Conservation (phyloP, 2,113 vertebrate species). For the Vanacampus margaritifer region DNA sequence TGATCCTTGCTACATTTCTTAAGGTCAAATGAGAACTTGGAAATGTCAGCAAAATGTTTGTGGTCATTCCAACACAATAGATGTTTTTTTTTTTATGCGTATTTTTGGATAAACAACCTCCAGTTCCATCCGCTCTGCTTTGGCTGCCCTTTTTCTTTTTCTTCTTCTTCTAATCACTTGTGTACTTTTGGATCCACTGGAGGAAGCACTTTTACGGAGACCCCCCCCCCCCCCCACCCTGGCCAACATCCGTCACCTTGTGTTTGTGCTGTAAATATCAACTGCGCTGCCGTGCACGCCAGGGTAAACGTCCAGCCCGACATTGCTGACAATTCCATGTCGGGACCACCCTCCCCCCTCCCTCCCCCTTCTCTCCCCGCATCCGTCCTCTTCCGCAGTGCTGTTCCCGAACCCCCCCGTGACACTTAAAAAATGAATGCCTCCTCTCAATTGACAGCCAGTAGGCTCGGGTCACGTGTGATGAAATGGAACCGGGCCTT, state of each 20-base stretch:
- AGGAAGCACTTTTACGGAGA: slow-evolving; percentile 33
- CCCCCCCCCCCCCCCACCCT: not conserved
- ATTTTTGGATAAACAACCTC: not conserved
- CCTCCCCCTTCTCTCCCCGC: slow-evolving; percentile 20
- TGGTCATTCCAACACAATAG: not conserved
- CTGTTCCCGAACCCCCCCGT: slow-evolving; percentile 29
- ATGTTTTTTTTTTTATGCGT: not conserved
- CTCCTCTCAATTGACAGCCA: slow-evolving; percentile 57
- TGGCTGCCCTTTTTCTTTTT: not conserved
- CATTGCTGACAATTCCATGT: not conserved
- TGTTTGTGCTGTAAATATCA: slow-evolving; percentile 55
- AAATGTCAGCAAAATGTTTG: not conserved
- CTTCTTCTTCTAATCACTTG: slow-evolving; percentile 14
- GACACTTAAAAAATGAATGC: slow-evolving; percentile 68
- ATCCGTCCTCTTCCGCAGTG: too few species aligned
- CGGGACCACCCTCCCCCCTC: not conserved
- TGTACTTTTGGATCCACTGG: slow-evolving; percentile 21
- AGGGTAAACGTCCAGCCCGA: slow-evolving; percentile 1
- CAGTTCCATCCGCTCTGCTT: not conserved
- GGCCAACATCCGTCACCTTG: slow-evolving; percentile 24
- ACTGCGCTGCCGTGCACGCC: slow-evolving; percentile 11
- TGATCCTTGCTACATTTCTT: not conserved
- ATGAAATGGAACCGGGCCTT: slow-evolving; percentile 54
- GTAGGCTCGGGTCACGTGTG: slow-evolving; percentile 59
- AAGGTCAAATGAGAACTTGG: not conserved